Percentiles rank a stretch among this genome's conserved stretches.
These are phyloP conservation scores for Pantherophis vulpinus DNA, from an alignment of 2,797 vertebrate species.

Conservation along the genomic window DNA sequence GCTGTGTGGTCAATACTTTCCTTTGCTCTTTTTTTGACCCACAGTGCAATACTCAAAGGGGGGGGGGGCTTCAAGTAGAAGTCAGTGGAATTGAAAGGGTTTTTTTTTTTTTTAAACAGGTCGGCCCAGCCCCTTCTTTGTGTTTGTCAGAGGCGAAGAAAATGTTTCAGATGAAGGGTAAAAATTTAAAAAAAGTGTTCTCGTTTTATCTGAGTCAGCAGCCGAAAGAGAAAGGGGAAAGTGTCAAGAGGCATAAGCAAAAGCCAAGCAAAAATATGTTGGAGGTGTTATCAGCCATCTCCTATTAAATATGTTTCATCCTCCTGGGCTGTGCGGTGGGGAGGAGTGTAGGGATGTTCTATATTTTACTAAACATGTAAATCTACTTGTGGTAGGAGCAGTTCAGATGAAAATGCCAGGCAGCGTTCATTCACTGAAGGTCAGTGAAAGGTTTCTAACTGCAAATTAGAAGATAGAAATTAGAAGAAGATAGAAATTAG, in stretches of 20 bases:
- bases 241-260: conserved; percentile 18
- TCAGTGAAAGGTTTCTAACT: conserved; percentile 60
- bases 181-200: not conserved
- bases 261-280: conserved; percentile 8
- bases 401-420: not conserved
- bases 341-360: conserved; percentile 28
- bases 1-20: conserved; percentile 29
- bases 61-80: conserved; percentile 22
- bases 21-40: conserved; percentile 40
- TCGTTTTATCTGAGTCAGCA: conserved; percentile 35
- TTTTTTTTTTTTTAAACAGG: conserved; percentile 47
- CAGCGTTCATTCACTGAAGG: conserved; percentile 56
- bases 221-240: conserved; percentile 33
- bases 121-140: conserved; percentile 47
- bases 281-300: conserved; percentile 39
- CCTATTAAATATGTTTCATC: conserved; percentile 41
- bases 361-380: conserved; percentile 25
- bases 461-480: conserved; percentile 5
- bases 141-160: conserved; percentile 15
- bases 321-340: not conserved
- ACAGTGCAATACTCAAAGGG: conserved; percentile 44
- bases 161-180: conserved; percentile 10
- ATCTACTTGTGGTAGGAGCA: not conserved
- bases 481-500: conserved; percentile 7
- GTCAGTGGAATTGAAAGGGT: conserved; percentile 43